phyloP scores from a whole-genome alignment of 2,797 vertebrate species.

The Myripristis murdjan region DNA sequence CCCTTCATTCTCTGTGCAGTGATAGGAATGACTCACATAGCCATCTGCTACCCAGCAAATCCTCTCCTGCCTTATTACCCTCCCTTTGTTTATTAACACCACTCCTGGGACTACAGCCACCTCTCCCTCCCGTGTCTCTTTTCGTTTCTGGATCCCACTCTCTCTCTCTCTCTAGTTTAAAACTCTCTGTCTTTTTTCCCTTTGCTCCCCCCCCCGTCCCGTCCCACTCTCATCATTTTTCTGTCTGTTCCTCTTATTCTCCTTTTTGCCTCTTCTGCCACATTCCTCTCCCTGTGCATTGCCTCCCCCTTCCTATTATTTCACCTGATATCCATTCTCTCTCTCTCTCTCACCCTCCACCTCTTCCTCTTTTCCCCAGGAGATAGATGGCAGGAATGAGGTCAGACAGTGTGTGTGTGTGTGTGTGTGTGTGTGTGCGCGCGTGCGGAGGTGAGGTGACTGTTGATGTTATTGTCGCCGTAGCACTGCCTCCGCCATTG shows the following conservation, averaged over 20 bases:
- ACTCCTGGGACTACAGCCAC: conserved; percentile 58
- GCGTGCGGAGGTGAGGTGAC: conserved; percentile 39
- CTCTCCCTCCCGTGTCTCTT: conserved; percentile 24
- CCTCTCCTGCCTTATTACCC: conserved; percentile 71
- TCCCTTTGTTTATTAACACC: conserved; percentile 72
- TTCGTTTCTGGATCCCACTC: neutral
- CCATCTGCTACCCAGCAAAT: conserved; percentile 78
- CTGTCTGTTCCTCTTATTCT: conserved; percentile 10
- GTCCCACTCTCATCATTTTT: conserved; percentile 16
- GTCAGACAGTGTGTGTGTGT: conserved; percentile 41
- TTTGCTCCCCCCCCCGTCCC: conserved; percentile 4
- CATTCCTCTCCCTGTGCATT: conserved; percentile 10
- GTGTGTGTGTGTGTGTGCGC: conserved; percentile 20
- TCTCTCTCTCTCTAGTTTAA: conserved; percentile 14
- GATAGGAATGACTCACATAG: conserved; percentile 67
- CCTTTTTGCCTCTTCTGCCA: neutral
- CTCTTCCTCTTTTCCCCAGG: conserved; percentile 46
- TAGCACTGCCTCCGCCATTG: conserved; percentile 50
- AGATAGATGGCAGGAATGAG: conserved; percentile 66
- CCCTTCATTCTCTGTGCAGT: conserved; percentile 37
- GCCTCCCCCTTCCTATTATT: conserved; percentile 17
- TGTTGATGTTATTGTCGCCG: conserved; percentile 69
- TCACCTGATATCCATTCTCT: conserved; percentile 27
- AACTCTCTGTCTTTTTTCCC: neutral
- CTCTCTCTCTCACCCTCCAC: neutral